Evolutionary conservation across 2,797 vertebrate genomes (phyloP).

Genomic region (Acanthurus leucopareius): DNA sequence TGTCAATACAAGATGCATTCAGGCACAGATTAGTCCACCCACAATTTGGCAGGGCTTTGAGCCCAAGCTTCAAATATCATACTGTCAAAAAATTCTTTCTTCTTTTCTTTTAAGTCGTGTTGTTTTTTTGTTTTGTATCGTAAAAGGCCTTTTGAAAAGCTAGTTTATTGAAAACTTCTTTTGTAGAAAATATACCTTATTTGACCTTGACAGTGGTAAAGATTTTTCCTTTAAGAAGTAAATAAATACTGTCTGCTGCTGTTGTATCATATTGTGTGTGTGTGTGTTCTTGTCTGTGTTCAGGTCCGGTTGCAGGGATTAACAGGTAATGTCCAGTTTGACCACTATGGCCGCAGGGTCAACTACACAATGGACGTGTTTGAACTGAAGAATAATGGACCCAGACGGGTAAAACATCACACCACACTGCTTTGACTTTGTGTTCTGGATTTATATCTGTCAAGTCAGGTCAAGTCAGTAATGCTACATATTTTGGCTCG

Average conservation of each 20-base stretch:
- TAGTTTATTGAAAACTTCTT: not conserved
- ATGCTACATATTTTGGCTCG: not conserved
- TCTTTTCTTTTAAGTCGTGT: not conserved
- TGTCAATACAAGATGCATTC: too few species aligned
- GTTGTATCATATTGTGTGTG: too few species aligned
- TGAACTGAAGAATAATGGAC: conserved; percentile 94
- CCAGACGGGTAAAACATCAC: conserved; percentile 88
- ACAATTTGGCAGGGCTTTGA: too few species aligned
- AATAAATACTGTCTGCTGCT: not conserved
- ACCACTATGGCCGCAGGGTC: conserved; percentile 95
- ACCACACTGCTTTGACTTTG: conserved; percentile 21
- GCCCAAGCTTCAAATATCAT: too few species aligned
- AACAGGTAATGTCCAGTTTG: conserved; percentile 97
- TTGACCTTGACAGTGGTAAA: not conserved
- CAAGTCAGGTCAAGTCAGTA: not conserved
- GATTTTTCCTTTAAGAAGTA: not conserved
- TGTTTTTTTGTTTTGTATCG: not conserved
- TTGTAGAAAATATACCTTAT: not conserved
- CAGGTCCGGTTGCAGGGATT: conserved; percentile 96
- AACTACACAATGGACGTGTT: conserved; percentile 98
- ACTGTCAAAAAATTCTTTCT: not conserved
- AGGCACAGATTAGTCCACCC: too few species aligned
- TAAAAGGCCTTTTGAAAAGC: not conserved
- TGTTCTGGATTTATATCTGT: not conserved
- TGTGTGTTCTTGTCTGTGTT: conserved; percentile 24